A percentile compares a stretch with the other conserved stretches of the same genome.
Conservation (phyloP, 2,113 vertebrate genomes). For the Rhabdomys dilectus region DNA sequence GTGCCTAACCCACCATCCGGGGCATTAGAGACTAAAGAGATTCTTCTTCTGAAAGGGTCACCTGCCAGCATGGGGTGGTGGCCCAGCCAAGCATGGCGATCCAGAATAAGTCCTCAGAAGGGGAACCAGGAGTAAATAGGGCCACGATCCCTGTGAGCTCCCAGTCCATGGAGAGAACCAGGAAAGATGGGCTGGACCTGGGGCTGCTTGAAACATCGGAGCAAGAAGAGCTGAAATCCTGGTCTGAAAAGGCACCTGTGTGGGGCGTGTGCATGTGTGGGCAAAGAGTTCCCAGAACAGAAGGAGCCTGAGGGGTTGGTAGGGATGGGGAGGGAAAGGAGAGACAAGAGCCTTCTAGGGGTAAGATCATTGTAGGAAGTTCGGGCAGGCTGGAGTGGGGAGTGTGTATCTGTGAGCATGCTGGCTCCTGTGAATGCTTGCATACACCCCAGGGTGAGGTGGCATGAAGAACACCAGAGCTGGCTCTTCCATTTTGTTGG, state of each 20-base stretch:
- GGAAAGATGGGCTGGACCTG: not conserved
- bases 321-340: not conserved
- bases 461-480: not conserved
- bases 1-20: constrained; percentile 27
- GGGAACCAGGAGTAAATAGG: not conserved
- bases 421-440: not conserved
- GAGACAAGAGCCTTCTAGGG: not conserved
- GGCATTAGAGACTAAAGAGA: constrained; percentile 68
- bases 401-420: accelerated
- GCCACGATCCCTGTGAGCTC: constrained; percentile 10
- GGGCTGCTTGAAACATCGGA: not conserved
- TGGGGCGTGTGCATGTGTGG: not conserved
- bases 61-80: constrained; percentile 45
- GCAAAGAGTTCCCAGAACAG: not conserved
- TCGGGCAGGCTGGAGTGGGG: not conserved
- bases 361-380: not conserved
- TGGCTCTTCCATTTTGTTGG: not conserved
- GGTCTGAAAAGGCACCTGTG: not conserved
- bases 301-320: not conserved
- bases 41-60: constrained; percentile 71
- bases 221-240: not conserved
- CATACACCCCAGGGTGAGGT: not conserved
- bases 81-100: constrained; percentile 5
- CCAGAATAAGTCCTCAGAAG: not conserved
- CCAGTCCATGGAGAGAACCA: not conserved